phyloP scores from a whole-genome alignment of 2,888 invertebrate species.

The Fragum sueziense region DNA sequence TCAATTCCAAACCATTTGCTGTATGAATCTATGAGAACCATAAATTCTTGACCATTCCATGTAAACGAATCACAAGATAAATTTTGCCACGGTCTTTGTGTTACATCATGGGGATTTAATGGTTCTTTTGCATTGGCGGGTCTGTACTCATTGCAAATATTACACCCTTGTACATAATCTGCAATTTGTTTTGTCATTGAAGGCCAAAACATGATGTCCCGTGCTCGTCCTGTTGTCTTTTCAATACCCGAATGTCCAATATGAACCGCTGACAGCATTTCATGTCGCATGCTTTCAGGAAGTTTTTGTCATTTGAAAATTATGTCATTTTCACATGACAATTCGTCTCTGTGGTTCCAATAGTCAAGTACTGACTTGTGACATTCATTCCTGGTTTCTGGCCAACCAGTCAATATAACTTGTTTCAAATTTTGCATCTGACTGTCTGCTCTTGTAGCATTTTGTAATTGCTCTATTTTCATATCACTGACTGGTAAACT shows the following conservation, averaged over 20 bases:
- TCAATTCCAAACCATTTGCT: constrained; percentile 22
- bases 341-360: constrained; percentile 29
- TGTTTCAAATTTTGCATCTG: too few species aligned
- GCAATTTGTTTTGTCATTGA: constrained; percentile 11
- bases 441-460: too few species aligned
- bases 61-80: constrained; percentile 12
- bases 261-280: constrained; percentile 17
- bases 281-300: background rate
- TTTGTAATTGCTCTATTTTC: too few species aligned
- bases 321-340: background rate
- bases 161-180: background rate
- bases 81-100: constrained; percentile 14
- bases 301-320: background rate
- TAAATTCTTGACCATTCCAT: background rate
- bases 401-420: constrained; percentile 35
- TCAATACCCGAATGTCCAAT: constrained; percentile 16
- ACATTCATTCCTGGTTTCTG: constrained; percentile 19
- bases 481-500: too few species aligned
- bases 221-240: constrained; percentile 12
- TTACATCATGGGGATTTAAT: constrained; percentile 9
- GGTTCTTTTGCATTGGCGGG: constrained; percentile 13
- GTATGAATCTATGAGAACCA: constrained; percentile 11
- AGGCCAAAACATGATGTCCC: constrained; percentile 28
- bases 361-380: constrained; percentile 18
- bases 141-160: constrained; percentile 11